These are phyloP conservation scores for Shinisaurus crocodilurus DNA, from an alignment of 2,113 vertebrate species.

Conservation along the genomic window DNA sequence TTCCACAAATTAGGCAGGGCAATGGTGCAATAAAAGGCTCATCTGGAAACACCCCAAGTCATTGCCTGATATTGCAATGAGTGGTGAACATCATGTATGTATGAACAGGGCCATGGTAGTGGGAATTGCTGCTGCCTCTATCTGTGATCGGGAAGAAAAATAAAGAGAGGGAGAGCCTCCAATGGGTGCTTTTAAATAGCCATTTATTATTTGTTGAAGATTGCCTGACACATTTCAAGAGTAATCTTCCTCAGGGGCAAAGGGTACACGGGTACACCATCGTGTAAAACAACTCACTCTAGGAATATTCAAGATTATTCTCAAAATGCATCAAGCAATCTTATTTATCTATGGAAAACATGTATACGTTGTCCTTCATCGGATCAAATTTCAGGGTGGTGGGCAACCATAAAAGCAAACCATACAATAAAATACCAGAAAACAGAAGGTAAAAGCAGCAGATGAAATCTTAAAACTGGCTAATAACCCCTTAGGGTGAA, in stretches of 20 bases:
- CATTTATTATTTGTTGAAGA: not conserved
- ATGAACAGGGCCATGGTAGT: no score
- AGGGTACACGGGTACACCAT: no score
- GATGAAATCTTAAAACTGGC: not conserved
- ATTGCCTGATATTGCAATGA: no score
- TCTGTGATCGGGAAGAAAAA: not conserved
- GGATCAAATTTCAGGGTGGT: not conserved
- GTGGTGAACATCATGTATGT: no score
- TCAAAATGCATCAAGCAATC: no score
- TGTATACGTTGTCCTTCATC: not conserved
- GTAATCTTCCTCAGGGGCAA: not conserved
- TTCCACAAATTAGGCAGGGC: no score
- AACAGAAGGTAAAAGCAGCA: not conserved
- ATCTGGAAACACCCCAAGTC: no score
- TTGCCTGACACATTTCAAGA: not conserved
- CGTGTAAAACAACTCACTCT: no score
- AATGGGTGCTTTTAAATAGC: not conserved
- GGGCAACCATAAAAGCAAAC: not conserved
- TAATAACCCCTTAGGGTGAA: not conserved
- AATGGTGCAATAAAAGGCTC: no score
- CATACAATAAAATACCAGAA: not conserved
- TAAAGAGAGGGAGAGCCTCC: not conserved
- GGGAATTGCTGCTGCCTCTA: no score
- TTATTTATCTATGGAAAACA: not conserved
- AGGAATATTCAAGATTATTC: no score